Percentiles rank a stretch among this genome's conserved stretches.
Conservation (phyloP, 2,113 vertebrate species). For the Mastomys coucha region DNA sequence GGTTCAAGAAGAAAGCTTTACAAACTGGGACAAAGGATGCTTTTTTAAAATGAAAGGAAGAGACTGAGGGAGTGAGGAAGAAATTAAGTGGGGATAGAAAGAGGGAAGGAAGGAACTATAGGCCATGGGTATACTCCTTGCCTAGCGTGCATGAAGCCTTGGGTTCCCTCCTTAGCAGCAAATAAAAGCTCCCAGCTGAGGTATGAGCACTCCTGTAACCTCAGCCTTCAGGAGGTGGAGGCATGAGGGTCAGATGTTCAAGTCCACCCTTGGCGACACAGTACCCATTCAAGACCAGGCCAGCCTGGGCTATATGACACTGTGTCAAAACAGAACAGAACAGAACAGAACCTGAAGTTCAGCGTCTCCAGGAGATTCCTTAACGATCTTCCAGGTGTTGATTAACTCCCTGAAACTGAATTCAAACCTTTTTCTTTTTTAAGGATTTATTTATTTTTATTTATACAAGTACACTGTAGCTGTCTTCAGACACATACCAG, state of each 20-base stretch:
- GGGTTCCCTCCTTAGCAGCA: background rate
- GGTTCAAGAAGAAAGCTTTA: conserved; percentile 45
- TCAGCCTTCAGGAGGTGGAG: background rate
- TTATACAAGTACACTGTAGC: no score
- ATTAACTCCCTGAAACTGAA: conserved; percentile 19
- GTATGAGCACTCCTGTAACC: background rate
- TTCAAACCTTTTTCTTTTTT: background rate
- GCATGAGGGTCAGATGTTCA: background rate
- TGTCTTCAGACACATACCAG: no score
- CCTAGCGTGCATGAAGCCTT: background rate
- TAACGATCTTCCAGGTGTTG: background rate
- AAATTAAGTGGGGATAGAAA: no score
- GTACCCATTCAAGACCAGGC: background rate
- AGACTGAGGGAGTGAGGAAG: background rate
- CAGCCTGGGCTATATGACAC: background rate
- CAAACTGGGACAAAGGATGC: conserved; percentile 25
- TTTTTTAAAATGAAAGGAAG: background rate
- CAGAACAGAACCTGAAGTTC: background rate
- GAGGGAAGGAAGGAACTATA: background rate
- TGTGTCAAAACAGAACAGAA: background rate
- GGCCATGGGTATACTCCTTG: background rate
- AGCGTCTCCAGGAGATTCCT: background rate
- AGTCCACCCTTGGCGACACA: background rate
- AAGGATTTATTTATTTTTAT: no score
- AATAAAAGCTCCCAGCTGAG: background rate